These are phyloP conservation scores for Acrocephalus kingi DNA, from an alignment of 2,113 vertebrate genomes.

Conservation along the genomic window DNA sequence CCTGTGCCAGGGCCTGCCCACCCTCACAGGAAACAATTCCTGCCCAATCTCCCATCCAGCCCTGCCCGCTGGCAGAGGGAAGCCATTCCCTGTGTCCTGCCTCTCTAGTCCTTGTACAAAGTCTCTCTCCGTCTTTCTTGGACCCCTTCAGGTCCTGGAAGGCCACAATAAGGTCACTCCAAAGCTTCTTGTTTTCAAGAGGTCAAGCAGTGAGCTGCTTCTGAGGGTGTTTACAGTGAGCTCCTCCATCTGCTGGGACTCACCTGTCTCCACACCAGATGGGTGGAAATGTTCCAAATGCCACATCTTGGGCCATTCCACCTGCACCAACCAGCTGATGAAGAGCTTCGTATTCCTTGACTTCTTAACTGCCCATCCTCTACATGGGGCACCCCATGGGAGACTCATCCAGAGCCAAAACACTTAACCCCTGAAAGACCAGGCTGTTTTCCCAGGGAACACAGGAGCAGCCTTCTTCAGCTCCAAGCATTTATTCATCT, in stretches of 20 bases:
- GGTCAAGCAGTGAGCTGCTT: neutral
- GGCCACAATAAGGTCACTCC: neutral
- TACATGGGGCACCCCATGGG: neutral
- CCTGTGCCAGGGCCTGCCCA: neutral
- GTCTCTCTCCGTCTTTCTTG: neutral
- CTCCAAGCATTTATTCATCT: conserved; percentile 26
- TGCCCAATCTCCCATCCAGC: rapidly evolving
- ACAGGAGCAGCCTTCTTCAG: neutral
- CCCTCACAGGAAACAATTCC: neutral
- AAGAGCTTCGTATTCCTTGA: neutral
- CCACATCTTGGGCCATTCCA: neutral
- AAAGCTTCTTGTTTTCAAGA: neutral
- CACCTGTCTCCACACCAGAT: neutral
- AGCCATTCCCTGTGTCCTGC: neutral
- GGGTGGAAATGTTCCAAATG: neutral
- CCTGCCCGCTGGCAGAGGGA: neutral
- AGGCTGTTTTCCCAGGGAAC: neutral
- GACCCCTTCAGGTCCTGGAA: neutral
- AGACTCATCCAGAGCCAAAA: neutral
- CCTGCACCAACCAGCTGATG: neutral
- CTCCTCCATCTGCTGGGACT: neutral
- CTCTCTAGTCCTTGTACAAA: rapidly evolving
- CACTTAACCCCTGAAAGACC: conserved; percentile 22
- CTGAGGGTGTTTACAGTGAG: neutral
- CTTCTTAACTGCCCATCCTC: neutral